Conservation (phyloP, 2,888 invertebrate species). For the Encarsia formosa region DNA sequence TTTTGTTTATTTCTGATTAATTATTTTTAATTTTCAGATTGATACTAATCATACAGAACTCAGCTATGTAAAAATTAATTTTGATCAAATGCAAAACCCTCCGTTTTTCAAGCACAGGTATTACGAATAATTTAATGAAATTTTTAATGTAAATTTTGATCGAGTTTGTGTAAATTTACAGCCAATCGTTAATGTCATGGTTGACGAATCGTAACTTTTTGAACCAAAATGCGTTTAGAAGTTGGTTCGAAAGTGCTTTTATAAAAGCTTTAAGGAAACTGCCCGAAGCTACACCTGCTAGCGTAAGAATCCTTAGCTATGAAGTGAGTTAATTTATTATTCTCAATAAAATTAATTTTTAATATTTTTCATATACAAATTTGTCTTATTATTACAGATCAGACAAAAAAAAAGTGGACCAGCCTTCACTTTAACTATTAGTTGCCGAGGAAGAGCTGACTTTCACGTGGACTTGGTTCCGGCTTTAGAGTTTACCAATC, state of each 20-base stretch:
- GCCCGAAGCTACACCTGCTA: not conserved
- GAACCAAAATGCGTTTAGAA: slow-evolving; percentile 9
- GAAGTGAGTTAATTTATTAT: too few species aligned
- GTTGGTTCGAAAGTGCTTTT: slow-evolving; percentile 5
- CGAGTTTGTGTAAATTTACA: not conserved
- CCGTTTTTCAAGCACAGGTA: slow-evolving; percentile 2
- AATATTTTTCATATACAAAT: too few species aligned
- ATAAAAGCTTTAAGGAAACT: not conserved
- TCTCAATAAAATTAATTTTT: too few species aligned
- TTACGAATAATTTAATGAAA: too few species aligned
- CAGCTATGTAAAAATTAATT: slow-evolving; percentile 9
- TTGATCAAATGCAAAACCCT: not conserved
- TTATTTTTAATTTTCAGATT: too few species aligned
- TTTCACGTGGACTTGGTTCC: slow-evolving; percentile 19
- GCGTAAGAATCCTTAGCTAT: too few species aligned
- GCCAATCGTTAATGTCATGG: not conserved
- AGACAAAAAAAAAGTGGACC: slow-evolving; percentile 15
- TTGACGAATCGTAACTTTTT: not conserved
- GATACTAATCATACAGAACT: not conserved
- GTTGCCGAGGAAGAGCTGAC: not conserved
- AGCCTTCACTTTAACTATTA: slow-evolving; percentile 15
- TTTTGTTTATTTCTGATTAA: too few species aligned
- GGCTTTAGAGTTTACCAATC: slow-evolving; percentile 7
- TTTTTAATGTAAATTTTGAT: too few species aligned
- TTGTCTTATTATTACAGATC: not conserved